Conservation (phyloP, 2,113 vertebrate genomes). For the Megatriorchis doriae region DNA sequence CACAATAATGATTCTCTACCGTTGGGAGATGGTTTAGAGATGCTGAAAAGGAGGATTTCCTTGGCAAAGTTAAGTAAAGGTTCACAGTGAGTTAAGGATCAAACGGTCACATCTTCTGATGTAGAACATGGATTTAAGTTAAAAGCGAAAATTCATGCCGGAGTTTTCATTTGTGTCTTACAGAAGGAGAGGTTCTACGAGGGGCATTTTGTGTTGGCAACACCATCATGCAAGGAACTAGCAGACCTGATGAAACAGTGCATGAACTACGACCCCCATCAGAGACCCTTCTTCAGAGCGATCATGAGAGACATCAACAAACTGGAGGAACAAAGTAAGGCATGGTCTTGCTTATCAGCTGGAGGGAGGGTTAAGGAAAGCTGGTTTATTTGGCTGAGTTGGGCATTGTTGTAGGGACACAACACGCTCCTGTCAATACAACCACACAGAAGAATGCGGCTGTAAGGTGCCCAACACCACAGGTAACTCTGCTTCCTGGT, state of each 20-base stretch:
- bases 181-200: constrained; percentile 96
- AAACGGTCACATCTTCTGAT: neutral
- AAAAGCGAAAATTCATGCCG: neutral
- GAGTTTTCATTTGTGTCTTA: neutral
- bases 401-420: no score
- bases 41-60: neutral
- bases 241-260: constrained; percentile 95
- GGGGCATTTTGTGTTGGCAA: constrained; percentile 83
- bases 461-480: no score
- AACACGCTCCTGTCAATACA: no score
- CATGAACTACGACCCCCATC: constrained; percentile 95
- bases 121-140: neutral
- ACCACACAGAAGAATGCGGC: no score
- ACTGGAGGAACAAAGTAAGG: constrained; percentile 87
- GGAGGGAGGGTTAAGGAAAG: neutral
- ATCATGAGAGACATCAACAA: constrained; percentile 95
- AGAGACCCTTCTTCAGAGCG: constrained; percentile 95
- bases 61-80: neutral
- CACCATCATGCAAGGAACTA: constrained; percentile 88
- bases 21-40: neutral
- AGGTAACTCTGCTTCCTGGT: neutral
- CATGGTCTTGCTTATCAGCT: rapidly evolving
- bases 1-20: neutral
- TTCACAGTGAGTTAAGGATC: neutral
- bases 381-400: neutral